These are phyloP conservation scores for Phocides pigmalion DNA, from an alignment of 1,140 invertebrate species.

Conservation along the genomic window DNA sequence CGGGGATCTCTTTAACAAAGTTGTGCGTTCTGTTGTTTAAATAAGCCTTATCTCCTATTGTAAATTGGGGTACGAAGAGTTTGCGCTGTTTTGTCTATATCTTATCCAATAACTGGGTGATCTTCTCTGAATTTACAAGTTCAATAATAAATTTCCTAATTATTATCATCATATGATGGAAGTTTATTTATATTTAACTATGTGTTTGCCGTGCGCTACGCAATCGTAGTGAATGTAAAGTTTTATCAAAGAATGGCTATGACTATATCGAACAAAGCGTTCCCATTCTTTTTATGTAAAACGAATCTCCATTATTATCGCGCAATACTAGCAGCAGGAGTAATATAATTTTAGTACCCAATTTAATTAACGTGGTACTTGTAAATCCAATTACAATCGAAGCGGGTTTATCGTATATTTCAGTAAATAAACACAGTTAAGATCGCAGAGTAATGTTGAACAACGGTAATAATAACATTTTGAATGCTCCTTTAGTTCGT, in stretches of 20 bases:
- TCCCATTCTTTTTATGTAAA: conserved; percentile 21
- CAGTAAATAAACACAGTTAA: conserved; percentile 52
- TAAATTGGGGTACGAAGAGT: conserved; percentile 36
- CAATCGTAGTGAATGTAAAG: conserved; percentile 2
- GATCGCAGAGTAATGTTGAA: conserved; percentile 40
- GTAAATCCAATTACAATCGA: conserved; percentile 47
- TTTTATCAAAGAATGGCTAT: conserved; percentile 9
- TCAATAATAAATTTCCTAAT: conserved; percentile 11
- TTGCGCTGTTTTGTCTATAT: conserved; percentile 35
- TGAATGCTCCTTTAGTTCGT: conserved; percentile 54
- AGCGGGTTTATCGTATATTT: conserved; percentile 43
- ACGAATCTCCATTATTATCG: conserved; percentile 27
- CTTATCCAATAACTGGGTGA: conserved; percentile 19
- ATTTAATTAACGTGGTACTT: conserved; percentile 49
- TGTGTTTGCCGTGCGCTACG: background rate
- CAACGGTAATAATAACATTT: conserved; percentile 58
- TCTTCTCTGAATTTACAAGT: conserved; percentile 4
- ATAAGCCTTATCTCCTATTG: conserved; percentile 53
- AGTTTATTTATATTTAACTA: background rate
- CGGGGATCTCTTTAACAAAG: conserved; percentile 59
- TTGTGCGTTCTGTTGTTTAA: conserved; percentile 63
- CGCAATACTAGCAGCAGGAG: conserved; percentile 20
- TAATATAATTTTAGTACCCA: conserved; percentile 37
- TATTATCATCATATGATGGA: background rate
- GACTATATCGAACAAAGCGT: conserved; percentile 6